Conservation (phyloP, 2,797 vertebrate genomes). For the Acipenser oxyrinchus region DNA sequence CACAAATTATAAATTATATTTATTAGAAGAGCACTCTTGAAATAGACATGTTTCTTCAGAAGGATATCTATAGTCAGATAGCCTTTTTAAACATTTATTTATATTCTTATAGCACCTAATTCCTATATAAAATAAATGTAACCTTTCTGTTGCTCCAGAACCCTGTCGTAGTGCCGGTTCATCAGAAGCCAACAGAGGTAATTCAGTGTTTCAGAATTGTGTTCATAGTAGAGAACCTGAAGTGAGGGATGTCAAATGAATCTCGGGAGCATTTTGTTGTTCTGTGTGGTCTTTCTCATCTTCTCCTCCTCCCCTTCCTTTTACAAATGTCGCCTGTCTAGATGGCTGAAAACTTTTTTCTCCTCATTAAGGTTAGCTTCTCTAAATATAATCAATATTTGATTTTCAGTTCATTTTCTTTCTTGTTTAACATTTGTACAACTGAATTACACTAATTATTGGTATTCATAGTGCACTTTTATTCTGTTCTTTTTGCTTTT, state of each 20-base stretch:
- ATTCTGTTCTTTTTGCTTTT: no score
- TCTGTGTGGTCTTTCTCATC: background rate
- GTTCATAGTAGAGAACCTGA: background rate
- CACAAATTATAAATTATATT: background rate
- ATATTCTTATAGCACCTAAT: background rate
- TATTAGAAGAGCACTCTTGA: background rate
- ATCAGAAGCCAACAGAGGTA: constrained; percentile 57
- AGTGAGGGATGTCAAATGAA: background rate
- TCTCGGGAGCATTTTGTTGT: background rate
- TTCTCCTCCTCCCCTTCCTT: constrained; percentile 1
- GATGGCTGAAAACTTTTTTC: constrained; percentile 21
- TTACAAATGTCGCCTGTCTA: background rate
- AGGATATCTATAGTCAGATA: background rate
- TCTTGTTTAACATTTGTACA: no score
- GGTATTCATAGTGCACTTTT: no score
- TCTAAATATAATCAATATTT: background rate
- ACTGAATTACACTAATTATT: no score
- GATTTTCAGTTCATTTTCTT: no score
- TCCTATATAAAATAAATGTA: background rate
- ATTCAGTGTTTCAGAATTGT: background rate
- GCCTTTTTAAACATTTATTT: background rate
- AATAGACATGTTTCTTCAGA: no score
- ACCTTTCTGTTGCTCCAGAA: constrained; percentile 14
- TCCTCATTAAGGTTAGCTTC: constrained; percentile 24
- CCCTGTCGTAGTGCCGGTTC: constrained; percentile 20